Base-by-base conservation (phyloP, 1,140 invertebrate genomes). In the Apolygus lucorum region DNA sequence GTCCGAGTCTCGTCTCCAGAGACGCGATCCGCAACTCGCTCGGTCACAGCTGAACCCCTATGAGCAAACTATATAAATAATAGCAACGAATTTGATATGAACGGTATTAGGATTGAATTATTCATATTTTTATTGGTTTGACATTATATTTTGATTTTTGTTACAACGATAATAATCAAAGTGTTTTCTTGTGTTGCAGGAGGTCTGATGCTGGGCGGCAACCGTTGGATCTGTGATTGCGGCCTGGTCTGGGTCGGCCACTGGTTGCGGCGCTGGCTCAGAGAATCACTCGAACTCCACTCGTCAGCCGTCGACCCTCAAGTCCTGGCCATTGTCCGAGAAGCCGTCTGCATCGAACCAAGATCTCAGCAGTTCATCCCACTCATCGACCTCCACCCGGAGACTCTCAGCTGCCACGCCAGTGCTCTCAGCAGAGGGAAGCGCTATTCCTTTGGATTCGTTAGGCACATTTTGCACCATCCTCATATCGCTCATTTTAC, bases 231-330 rank as follows among this genome's bases (percentile, higher is more conserved):
- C 21, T 95, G 93, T 74, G 91, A 93, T 73, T 95, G 93, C 76
- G 90, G 91, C 64, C 81, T 94, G 42, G 89, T 92, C 2, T 95
- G 92, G 92, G 82, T 94, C 27, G 91, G 91, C 0, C 84, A 90
- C 62, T 95, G 93, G 93, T 80, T 94, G 63, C 81, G 92, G 21
- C 83, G 92, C 28, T 94, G 92, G 91, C 81, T 90, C 2, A 79
- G 90, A 11, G 90, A 92, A 76, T 90, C 85, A 11, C 80, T 88
- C n/a, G 86, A 88, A 74, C 85, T 88, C 26, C 88, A 89, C 74
- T 85, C 84, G 17, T 84, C 84, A 1, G 83, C 84, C 2, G 76
- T 84, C n/a, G 83, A 84, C 64, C 78, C 79, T 1, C 78, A 82
- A 67, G 77, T 80, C 25, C 78, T 83, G 68, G 78, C 83, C 70